These are phyloP conservation scores for Lepidocyrtoides sp. DNA, from an alignment of 2,888 invertebrate genomes.

Conservation along the genomic window DNA sequence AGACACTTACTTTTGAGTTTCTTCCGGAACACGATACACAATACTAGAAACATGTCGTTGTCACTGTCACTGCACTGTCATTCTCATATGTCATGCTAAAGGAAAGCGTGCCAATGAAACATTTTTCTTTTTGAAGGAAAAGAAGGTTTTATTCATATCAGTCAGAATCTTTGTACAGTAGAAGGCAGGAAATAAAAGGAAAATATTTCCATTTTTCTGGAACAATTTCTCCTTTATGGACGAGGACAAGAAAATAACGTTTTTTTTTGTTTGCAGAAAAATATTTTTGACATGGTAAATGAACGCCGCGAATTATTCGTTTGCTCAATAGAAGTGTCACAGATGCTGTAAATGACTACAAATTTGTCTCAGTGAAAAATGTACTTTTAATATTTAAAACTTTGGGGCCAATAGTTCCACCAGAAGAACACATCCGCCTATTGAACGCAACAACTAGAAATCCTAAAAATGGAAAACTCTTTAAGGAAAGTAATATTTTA, in stretches of 20 bases:
- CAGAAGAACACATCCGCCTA: no score
- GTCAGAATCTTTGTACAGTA: not conserved
- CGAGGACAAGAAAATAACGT: not conserved
- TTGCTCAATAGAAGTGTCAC: not conserved
- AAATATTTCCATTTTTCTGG: not conserved
- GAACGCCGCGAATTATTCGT: not conserved
- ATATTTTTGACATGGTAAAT: not conserved
- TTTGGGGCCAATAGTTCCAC: no score
- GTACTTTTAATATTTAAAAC: no score
- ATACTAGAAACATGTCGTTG: not conserved
- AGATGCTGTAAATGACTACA: not conserved
- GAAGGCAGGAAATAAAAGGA: not conserved
- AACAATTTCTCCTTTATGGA: not conserved
- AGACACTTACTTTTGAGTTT: not conserved
- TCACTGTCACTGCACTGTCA: slow-evolving; percentile 34
- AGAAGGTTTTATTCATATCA: slow-evolving; percentile 18
- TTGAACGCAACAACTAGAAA: no score
- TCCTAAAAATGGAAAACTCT: no score
- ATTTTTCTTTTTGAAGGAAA: slow-evolving; percentile 41
- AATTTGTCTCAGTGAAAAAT: no score
- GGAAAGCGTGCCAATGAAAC: slow-evolving; percentile 54
- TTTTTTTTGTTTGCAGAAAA: not conserved
- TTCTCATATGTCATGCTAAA: slow-evolving; percentile 35
- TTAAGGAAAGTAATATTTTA: no score
- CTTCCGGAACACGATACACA: not conserved